phyloP scores from a whole-genome alignment of 2,113 vertebrate species.

The Aplodontia rufa region DNA sequence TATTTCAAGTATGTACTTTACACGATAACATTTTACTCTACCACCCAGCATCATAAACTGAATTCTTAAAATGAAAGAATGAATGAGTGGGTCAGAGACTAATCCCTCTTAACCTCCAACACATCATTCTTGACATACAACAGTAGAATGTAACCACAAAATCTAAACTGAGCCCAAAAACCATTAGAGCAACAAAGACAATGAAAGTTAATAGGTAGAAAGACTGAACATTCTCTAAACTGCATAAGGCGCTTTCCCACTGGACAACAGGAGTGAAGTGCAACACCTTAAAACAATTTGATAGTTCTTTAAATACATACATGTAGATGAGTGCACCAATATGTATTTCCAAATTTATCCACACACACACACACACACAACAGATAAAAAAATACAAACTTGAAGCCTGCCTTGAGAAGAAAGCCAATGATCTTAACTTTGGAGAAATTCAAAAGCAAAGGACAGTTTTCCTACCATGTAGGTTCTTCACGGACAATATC shows the following conservation, averaged over 20 bases:
- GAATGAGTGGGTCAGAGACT: conserved; percentile 14
- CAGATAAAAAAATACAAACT: neutral
- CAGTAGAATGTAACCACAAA: conserved; percentile 31
- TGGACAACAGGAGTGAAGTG: neutral
- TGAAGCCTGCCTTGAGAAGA: conserved; percentile 28
- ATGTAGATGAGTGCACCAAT: neutral
- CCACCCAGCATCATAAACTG: conserved; percentile 14
- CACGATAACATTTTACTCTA: conserved; percentile 24
- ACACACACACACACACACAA: no score
- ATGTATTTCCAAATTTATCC: neutral
- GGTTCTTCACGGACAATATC: neutral
- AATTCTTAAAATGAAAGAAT: neutral
- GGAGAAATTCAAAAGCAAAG: neutral
- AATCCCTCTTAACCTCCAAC: neutral
- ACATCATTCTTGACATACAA: conserved; percentile 31
- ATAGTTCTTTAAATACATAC: neutral
- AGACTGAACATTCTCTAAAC: neutral
- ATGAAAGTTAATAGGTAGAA: conserved; percentile 11
- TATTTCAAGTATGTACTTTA: neutral
- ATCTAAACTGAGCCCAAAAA: conserved; percentile 30
- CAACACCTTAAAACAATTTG: conserved; percentile 1
- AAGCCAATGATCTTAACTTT: neutral
- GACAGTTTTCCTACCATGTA: neutral
- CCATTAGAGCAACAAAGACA: conserved; percentile 1
- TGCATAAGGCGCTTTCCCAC: neutral